A percentile compares a stretch with the other conserved stretches of the same genome.
These are phyloP conservation scores for Rhopalosiphum maidis DNA, from an alignment of 1,140 invertebrate species.

Conservation along the genomic window DNA sequence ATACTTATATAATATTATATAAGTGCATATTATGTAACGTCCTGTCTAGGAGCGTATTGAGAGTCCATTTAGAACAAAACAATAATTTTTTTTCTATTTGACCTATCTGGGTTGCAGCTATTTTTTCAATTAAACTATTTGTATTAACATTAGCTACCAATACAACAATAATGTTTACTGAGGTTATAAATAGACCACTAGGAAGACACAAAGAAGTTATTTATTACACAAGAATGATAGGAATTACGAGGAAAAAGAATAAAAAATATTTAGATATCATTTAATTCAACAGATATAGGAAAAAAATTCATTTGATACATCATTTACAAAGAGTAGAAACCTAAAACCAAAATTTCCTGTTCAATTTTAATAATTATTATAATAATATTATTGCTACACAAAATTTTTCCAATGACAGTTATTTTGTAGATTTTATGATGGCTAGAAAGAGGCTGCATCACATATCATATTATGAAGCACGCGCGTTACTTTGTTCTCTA, in stretches of 20 bases:
- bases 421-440: too few species aligned
- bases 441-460: too few species aligned
- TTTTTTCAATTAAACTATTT: neutral
- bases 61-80: neutral
- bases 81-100: neutral
- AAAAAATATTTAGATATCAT: neutral
- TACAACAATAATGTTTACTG: too few species aligned
- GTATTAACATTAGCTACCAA: too few species aligned
- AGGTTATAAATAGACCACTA: too few species aligned
- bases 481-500: too few species aligned
- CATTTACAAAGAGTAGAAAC: neutral
- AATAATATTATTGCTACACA: neutral
- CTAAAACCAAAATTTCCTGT: too few species aligned
- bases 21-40: neutral
- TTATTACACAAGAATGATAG: too few species aligned
- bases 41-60: neutral
- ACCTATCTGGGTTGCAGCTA: neutral
- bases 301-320: too few species aligned
- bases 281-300: neutral
- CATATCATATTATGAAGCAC: too few species aligned
- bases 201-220: too few species aligned
- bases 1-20: neutral
- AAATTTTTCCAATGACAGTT: too few species aligned
- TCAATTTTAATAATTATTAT: neutral
- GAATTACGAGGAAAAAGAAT: neutral